phyloP scores from a whole-genome alignment of 2,888 invertebrate genomes.

The Epinotia nisella region DNA sequence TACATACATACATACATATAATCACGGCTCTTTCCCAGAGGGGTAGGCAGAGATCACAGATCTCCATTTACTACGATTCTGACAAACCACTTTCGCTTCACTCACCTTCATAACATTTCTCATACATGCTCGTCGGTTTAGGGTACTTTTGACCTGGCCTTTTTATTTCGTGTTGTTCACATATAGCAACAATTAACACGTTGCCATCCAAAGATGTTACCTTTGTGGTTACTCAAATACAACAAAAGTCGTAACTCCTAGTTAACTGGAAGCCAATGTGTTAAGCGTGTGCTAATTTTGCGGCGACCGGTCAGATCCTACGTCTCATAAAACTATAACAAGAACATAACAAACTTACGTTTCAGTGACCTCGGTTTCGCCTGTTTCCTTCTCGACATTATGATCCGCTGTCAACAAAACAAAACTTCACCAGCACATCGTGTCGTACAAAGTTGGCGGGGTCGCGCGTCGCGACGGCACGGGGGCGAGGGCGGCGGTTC shows the following conservation, averaged over 20 bases:
- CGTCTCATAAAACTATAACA: background rate
- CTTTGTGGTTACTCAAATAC: no score
- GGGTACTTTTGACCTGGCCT: no score
- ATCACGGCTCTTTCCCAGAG: no score
- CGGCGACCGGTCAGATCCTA: background rate
- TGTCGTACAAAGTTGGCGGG: slow-evolving; percentile 41
- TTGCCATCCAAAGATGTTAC: no score
- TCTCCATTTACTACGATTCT: no score
- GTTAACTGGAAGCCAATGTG: background rate
- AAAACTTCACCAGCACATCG: slow-evolving; percentile 47
- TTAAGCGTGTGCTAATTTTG: background rate
- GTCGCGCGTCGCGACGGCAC: slow-evolving; percentile 41
- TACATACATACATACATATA: no score
- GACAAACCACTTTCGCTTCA: no score
- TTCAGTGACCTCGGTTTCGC: slow-evolving; percentile 89
- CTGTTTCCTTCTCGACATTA: slow-evolving; percentile 89
- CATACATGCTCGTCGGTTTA: no score
- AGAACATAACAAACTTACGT: slow-evolving; percentile 80
- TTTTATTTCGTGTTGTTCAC: no score
- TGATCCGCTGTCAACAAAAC: slow-evolving; percentile 47
- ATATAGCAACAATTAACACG: no score
- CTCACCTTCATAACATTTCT: no score
- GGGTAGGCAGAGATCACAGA: no score
- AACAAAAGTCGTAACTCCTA: background rate
- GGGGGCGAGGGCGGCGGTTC: slow-evolving; percentile 67